These are phyloP conservation scores for Eristalis pertinax DNA, from an alignment of 2,888 invertebrate genomes.

Conservation along the genomic window DNA sequence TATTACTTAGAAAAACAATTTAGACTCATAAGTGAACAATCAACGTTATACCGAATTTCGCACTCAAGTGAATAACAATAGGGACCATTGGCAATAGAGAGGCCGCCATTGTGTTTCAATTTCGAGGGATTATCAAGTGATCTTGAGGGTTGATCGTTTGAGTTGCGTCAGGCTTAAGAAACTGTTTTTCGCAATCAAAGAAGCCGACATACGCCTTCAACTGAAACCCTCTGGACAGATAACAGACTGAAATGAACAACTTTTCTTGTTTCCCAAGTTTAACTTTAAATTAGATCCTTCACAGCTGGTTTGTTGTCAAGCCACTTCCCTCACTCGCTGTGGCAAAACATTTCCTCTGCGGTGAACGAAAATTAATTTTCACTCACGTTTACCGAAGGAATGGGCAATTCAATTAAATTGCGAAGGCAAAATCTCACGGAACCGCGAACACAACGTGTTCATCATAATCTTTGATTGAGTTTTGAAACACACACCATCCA, in stretches of 20 bases:
- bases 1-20: slow-evolving; percentile 55
- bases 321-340: neutral
- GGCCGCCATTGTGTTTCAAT: neutral
- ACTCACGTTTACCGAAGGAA: neutral
- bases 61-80: slow-evolving; percentile 41
- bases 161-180: neutral
- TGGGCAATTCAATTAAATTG: slow-evolving; percentile 12
- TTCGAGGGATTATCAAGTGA: neutral
- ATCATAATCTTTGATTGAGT: slow-evolving; percentile 44
- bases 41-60: slow-evolving; percentile 20
- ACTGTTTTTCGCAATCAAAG: neutral
- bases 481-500: slow-evolving; percentile 16
- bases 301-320: neutral
- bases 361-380: slow-evolving; percentile 11
- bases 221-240: too few species aligned
- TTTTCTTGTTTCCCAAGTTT: too few species aligned
- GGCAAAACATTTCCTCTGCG: neutral
- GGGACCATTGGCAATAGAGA: slow-evolving; percentile 15
- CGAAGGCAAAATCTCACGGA: slow-evolving; percentile 8
- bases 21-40: slow-evolving; percentile 30
- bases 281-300: too few species aligned
- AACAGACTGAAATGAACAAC: too few species aligned
- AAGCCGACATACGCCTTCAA: neutral
- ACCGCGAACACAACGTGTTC: slow-evolving; percentile 10
- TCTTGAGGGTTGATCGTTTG: slow-evolving; percentile 3